These are phyloP conservation scores for Crocidura indochinensis DNA, from an alignment of 2,797 vertebrate species.

Conservation along the genomic window DNA sequence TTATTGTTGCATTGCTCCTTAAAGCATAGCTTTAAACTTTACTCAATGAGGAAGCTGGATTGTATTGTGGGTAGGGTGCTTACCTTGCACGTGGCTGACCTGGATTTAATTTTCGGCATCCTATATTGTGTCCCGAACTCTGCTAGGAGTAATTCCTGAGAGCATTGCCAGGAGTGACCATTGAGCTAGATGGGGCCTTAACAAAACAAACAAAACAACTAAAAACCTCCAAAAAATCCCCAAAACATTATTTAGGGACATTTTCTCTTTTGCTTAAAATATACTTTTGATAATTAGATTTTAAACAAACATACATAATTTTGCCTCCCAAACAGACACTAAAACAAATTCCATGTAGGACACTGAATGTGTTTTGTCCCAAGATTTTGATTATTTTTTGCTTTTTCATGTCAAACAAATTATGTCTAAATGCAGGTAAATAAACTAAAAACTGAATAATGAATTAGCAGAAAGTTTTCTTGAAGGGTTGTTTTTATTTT, in stretches of 20 bases:
- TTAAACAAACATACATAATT: not conserved
- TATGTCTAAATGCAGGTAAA: constrained; percentile 28
- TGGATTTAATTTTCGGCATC: no score
- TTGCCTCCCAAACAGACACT: constrained; percentile 1
- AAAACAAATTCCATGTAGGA: constrained; percentile 14
- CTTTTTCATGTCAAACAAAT: constrained; percentile 45
- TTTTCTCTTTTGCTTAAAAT: constrained; percentile 57
- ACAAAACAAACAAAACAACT: no score
- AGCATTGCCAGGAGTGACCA: no score
- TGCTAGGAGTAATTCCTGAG: no score
- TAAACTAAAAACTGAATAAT: not conserved
- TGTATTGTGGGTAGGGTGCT: no score
- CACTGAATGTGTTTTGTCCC: constrained; percentile 5
- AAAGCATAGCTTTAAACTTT: constrained; percentile 24
- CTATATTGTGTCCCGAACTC: no score
- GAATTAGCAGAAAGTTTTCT: not conserved
- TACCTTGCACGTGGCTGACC: no score
- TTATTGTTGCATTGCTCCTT: constrained; percentile 34
- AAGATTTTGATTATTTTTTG: constrained; percentile 31
- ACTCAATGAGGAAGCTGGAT: no score
- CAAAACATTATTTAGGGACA: constrained; percentile 11
- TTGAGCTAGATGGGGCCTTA: no score
- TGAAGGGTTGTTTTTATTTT: no score
- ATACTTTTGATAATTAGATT: constrained; percentile 51
- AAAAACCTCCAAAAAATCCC: no score